Percentiles rank a stretch among this genome's conserved stretches.
phyloP scores from a whole-genome alignment of 2,113 vertebrate genomes.

The Scomber scombrus region DNA sequence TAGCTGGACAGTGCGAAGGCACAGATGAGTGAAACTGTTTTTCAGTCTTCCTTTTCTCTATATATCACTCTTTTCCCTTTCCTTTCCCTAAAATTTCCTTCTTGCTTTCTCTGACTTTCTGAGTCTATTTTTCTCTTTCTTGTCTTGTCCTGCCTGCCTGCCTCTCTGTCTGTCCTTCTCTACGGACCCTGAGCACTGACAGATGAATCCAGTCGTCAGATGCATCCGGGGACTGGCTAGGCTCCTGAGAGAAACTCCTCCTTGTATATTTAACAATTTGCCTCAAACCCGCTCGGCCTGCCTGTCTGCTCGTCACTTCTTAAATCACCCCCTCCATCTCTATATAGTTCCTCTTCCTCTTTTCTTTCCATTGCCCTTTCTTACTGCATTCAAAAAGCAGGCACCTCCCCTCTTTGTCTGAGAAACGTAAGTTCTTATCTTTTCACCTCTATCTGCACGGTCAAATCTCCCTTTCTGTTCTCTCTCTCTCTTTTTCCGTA shows the following conservation, averaged over 20 bases:
- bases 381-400: slow-evolving; percentile 37
- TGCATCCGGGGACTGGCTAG: slow-evolving; percentile 32
- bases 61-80: background rate
- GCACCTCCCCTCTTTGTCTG: slow-evolving; percentile 52
- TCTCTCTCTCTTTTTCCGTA: slow-evolving; percentile 50
- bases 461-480: slow-evolving; percentile 50
- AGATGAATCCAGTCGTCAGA: slow-evolving; percentile 57
- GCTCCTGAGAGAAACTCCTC: slow-evolving; percentile 51
- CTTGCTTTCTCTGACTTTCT: background rate
- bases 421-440: slow-evolving; percentile 66
- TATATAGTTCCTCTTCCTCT: slow-evolving; percentile 19
- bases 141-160: background rate
- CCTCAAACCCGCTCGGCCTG: slow-evolving; percentile 7
- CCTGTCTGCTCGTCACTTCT: slow-evolving; percentile 43
- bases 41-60: background rate
- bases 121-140: background rate
- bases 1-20: background rate
- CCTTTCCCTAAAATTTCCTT: slow-evolving; percentile 7
- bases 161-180: slow-evolving; percentile 35
- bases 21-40: slow-evolving; percentile 1
- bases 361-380: slow-evolving; percentile 22
- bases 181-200: slow-evolving; percentile 43
- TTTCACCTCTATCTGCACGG: slow-evolving; percentile 57
- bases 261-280: slow-evolving; percentile 46
- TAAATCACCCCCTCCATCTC: slow-evolving; percentile 37